phyloP scores from a whole-genome alignment of 2,113 vertebrate species.

The Callopanchax toddi region DNA sequence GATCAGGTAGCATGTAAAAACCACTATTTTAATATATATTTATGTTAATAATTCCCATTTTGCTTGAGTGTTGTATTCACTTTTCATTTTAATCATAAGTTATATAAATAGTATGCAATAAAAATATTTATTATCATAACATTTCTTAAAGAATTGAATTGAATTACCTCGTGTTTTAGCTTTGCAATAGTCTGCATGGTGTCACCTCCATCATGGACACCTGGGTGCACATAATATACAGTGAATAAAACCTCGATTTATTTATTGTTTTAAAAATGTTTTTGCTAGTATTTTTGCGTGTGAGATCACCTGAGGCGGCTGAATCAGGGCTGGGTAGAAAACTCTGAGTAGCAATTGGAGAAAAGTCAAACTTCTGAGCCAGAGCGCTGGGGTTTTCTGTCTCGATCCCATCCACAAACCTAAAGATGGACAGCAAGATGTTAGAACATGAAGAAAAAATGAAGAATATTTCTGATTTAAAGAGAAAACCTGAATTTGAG shows the following conservation, averaged over 20 bases:
- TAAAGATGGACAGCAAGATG: conserved; percentile 32
- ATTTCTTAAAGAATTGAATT: too few relatives aligned
- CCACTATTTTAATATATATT: too few relatives aligned
- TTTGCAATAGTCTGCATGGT: conserved; percentile 77
- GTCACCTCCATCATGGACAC: conserved; percentile 63
- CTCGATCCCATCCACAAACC: conserved; percentile 82
- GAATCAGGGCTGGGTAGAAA: conserved; percentile 46
- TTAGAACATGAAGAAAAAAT: not conserved
- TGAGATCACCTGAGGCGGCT: conserved; percentile 39
- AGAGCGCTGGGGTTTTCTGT: conserved; percentile 65
- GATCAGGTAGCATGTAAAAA: too few relatives aligned
- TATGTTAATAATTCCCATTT: too few relatives aligned
- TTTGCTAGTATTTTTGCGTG: too few relatives aligned
- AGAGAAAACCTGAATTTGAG: too few relatives aligned
- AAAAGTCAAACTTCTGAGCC: conserved; percentile 77
- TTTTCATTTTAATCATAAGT: too few relatives aligned
- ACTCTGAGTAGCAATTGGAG: conserved; percentile 50
- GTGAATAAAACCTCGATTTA: not conserved
- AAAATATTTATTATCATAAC: too few relatives aligned
- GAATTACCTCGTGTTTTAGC: conserved; percentile 80
- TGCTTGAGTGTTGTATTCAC: too few relatives aligned
- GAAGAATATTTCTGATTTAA: too few relatives aligned
- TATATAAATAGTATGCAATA: too few relatives aligned
- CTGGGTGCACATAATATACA: conserved; percentile 51
- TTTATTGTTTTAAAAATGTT: too few relatives aligned